Evolutionary conservation across 37 sponge, comb jelly and placozoan species (phyloP), one percentile per base, ranked within the genome.

Genomic region (Bolinopsis microptera): DNA sequence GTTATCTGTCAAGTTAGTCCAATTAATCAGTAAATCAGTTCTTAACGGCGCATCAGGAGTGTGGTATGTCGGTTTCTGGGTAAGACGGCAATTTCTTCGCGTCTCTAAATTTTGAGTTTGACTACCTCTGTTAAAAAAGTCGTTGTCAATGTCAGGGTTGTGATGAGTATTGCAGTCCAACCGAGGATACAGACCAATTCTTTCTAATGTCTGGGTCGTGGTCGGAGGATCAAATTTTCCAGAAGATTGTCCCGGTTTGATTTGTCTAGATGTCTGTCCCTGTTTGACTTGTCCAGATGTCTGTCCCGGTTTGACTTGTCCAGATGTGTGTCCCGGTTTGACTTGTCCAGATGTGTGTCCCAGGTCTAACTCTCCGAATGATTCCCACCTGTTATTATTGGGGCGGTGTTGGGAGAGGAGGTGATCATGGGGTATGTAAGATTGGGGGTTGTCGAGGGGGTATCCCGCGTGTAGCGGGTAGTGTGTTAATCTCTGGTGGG

Each of bases 401-500:
- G 74, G 74, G 25, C 74, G 74, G 21, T 70, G 74, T 21, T 28
- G 27, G 37, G 82, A 34, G 34, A 80, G 35, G 38, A 80, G 82
- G 38, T 80, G 82, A 13, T 80, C 82, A 22, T 80, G 34, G 38
- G 82, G 82, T 2, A 80, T 80, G 38, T 80, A 80, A 16, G 82
- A 80, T 34, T 80, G 82, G 74, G 74, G 74, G 30, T 8, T 70
- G 37, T 80, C 82, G 32, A 80, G 3, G 82, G 82, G 82, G 37
- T 80, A 80, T 2, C 82, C 82, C 74, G 74, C 28, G 38, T 80
- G 82, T 5, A 80, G 24, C 21, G 82, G 82, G 82, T 36, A 80
- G 82, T 80, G 82, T 8, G 82, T 36, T 80, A 80, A 30, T 22
- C 82, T 33, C 82, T 80, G 82, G 23, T 80, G 74, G 3, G 74